These are phyloP conservation scores for Meriones unguiculatus DNA, from an alignment of 2,113 vertebrate species.

Conservation along the genomic window DNA sequence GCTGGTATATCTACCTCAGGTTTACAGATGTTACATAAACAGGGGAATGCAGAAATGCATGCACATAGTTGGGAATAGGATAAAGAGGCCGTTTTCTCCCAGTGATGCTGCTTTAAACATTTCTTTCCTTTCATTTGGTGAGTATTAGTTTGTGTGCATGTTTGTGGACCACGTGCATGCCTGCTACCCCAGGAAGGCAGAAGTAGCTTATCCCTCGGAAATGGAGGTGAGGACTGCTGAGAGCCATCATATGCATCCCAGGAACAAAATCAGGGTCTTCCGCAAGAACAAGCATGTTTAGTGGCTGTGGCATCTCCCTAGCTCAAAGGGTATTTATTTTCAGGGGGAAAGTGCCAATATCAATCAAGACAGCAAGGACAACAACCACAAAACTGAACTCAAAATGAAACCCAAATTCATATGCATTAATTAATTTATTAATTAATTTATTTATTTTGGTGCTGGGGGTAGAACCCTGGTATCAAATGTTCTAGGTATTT, in stretches of 20 bases:
- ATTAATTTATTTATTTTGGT: not conserved
- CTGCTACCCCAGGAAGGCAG: not conserved
- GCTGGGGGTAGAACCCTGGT: not conserved
- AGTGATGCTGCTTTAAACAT: not conserved
- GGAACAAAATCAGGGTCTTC: not conserved
- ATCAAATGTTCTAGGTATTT: too few relatives aligned
- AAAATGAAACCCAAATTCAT: not conserved
- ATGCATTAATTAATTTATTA: not conserved
- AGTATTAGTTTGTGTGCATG: not conserved
- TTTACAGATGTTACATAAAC: not conserved
- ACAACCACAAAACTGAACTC: not conserved
- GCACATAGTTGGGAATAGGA: not conserved
- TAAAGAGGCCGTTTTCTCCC: not conserved
- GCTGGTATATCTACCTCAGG: accelerated
- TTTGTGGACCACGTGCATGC: not conserved
- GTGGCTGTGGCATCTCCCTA: too few relatives aligned
- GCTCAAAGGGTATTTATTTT: not conserved
- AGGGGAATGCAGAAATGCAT: not conserved
- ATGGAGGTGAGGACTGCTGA: too few relatives aligned
- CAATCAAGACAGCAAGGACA: not conserved
- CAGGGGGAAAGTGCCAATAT: not conserved
- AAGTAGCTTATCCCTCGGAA: not conserved
- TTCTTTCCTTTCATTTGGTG: not conserved
- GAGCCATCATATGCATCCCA: not conserved
- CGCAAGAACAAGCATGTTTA: not conserved